phyloP scores from a whole-genome alignment of 2,888 invertebrate genomes.

The Plusia festucae region DNA sequence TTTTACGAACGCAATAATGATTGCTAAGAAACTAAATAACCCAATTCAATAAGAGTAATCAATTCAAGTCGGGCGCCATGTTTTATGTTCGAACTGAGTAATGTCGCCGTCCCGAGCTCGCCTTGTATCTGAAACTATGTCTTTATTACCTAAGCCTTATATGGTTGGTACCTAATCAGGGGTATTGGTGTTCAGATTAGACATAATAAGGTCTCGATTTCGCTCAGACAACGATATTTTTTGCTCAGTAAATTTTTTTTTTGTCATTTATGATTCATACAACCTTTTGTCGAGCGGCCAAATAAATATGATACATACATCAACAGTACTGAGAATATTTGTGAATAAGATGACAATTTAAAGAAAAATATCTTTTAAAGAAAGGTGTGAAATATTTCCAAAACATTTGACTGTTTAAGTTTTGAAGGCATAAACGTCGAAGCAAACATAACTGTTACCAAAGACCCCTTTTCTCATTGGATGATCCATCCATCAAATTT shows the following conservation, averaged over 20 bases:
- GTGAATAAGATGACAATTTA: background rate
- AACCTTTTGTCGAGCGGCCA: background rate
- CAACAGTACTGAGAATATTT: background rate
- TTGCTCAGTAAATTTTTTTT: background rate
- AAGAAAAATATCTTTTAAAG: background rate
- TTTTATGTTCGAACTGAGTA: conserved; percentile 28
- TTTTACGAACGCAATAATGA: background rate
- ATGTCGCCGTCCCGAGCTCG: conserved; percentile 23
- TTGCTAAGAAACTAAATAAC: conserved; percentile 26
- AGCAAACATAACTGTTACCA: background rate
- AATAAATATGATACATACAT: no score
- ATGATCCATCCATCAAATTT: background rate
- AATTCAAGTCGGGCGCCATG: conserved; percentile 32
- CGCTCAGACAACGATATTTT: background rate
- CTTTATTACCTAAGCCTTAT: conserved; percentile 30
- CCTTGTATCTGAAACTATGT: conserved; percentile 15
- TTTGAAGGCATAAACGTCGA: background rate
- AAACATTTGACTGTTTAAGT: background rate
- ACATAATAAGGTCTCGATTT: background rate
- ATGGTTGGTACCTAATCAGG: conserved; percentile 1
- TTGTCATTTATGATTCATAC: conserved; percentile 1
- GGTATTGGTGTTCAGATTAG: background rate
- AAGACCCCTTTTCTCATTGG: background rate
- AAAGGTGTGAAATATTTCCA: background rate
- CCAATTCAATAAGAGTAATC: conserved; percentile 40